Percentiles rank a stretch among this genome's conserved stretches.
phyloP scores from a whole-genome alignment of 2,888 invertebrate genomes.

The Leucophenga maculata region DNA sequence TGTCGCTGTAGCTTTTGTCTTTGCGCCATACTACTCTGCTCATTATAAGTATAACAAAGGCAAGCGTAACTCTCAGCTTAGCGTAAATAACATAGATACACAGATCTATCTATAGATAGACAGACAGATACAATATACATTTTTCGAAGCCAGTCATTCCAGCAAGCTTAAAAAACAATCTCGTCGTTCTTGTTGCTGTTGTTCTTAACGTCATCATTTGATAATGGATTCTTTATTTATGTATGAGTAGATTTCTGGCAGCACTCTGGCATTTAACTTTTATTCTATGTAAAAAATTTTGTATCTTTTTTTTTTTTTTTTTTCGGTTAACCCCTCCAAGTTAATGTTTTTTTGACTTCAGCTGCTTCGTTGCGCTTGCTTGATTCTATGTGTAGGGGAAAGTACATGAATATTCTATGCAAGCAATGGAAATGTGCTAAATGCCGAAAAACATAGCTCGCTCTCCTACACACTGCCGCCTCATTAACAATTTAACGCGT shows the following conservation, averaged over 20 bases:
- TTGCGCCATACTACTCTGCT: too few species aligned
- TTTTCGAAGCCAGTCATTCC: conserved; percentile 12
- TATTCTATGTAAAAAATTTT: background rate
- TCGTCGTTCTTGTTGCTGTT: conserved; percentile 28
- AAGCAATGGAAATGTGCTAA: conserved; percentile 57
- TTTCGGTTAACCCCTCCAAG: background rate
- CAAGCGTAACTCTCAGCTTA: too few species aligned
- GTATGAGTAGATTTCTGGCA: conserved; percentile 41
- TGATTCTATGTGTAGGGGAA: background rate
- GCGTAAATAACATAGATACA: too few species aligned
- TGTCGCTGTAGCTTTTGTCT: conserved; percentile 6
- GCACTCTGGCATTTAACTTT: background rate
- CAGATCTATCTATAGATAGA: background rate
- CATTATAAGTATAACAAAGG: background rate
- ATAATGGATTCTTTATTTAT: conserved; percentile 57
- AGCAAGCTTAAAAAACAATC: conserved; percentile 2
- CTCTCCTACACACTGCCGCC: conserved; percentile 8
- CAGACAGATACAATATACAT: background rate
- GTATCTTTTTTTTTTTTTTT: conserved; percentile 10
- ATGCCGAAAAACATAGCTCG: conserved; percentile 32
- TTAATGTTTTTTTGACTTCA: background rate
- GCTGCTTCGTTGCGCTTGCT: conserved; percentile 8
- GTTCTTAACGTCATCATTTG: conserved; percentile 52
- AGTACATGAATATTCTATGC: conserved; percentile 2
- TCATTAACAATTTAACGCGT: conserved; percentile 57